These are phyloP conservation scores for Hepsetus odoe DNA, from an alignment of 2,113 vertebrate genomes.

Conservation along the genomic window DNA sequence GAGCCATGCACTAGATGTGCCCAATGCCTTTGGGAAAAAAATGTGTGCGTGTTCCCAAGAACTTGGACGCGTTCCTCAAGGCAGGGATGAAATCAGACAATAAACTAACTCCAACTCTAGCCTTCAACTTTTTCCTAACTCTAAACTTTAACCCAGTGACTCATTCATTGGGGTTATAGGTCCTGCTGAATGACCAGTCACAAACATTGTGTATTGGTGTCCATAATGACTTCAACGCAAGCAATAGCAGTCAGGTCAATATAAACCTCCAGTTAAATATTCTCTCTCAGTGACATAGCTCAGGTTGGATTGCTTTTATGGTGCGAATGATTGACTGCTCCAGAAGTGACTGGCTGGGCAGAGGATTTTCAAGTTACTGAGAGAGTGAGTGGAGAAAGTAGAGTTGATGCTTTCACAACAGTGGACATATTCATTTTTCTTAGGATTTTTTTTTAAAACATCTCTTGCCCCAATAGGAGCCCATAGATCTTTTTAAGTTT, in stretches of 20 bases:
- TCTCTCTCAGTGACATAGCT: background rate
- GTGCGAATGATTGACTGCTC: background rate
- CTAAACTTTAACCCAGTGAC: background rate
- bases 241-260: too few relatives aligned
- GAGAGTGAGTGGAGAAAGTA: too few relatives aligned
- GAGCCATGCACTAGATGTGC: background rate
- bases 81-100: slow-evolving; percentile 1
- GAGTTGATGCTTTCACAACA: too few relatives aligned
- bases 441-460: too few relatives aligned
- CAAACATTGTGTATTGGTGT: background rate
- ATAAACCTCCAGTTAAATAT: background rate
- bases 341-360: too few relatives aligned
- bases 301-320: background rate
- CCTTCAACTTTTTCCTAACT: background rate
- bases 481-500: too few relatives aligned
- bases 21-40: slow-evolving; percentile 16
- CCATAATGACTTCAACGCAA: too few relatives aligned
- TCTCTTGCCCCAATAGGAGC: too few relatives aligned
- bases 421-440: too few relatives aligned
- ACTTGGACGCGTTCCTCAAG: slow-evolving; percentile 1
- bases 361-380: too few relatives aligned
- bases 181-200: background rate
- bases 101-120: background rate
- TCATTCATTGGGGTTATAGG: background rate
- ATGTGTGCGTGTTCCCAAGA: background rate